These are phyloP conservation scores for Notarius lentiginosus DNA, from an alignment of 2,113 vertebrate species.

Conservation along the genomic window DNA sequence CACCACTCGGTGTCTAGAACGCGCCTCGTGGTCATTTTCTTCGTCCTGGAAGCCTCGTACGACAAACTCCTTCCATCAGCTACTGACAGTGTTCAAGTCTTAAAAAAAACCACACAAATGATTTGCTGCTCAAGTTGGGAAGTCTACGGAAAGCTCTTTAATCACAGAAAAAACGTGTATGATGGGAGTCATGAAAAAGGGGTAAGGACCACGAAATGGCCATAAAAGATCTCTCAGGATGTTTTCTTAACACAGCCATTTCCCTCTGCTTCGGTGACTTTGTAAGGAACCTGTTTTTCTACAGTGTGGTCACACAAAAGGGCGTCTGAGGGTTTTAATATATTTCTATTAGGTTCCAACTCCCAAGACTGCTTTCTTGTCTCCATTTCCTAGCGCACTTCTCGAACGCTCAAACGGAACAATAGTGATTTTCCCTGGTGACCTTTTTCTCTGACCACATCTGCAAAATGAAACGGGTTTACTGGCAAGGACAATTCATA, in stretches of 20 bases:
- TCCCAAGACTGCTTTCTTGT: not conserved
- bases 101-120: not conserved
- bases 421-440: constrained; percentile 16
- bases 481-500: constrained; percentile 29
- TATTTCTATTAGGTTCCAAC: not conserved
- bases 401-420: not conserved
- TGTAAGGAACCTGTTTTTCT: not conserved
- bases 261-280: not conserved
- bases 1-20: not conserved
- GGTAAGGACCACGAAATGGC: not conserved
- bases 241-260: not conserved
- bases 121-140: too few relatives aligned
- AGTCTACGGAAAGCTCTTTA: not conserved
- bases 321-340: not conserved
- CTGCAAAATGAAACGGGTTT: constrained; percentile 28
- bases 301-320: not conserved
- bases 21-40: too few relatives aligned
- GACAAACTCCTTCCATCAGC: not conserved
- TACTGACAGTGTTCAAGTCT: not conserved
- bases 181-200: not conserved
- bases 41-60: not conserved
- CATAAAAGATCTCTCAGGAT: not conserved
- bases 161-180: not conserved
- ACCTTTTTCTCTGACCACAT: constrained; percentile 12
- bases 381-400: not conserved